phyloP scores from a whole-genome alignment of 1,140 invertebrate species.

The Hesperophylax magnus region DNA sequence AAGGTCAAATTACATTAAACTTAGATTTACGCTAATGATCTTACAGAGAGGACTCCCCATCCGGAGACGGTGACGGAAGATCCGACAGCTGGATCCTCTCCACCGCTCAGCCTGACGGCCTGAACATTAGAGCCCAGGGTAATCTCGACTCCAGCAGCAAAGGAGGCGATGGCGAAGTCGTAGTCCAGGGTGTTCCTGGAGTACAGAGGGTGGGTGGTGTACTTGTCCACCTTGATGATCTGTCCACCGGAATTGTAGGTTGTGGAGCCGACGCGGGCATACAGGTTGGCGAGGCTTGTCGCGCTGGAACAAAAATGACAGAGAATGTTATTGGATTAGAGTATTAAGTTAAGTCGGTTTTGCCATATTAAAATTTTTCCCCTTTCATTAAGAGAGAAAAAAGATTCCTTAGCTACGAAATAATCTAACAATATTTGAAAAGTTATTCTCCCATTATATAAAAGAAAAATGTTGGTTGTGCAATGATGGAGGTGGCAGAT shows the following conservation, averaged over 20 bases:
- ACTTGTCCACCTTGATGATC: constrained; percentile 56
- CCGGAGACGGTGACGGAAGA: constrained; percentile 48
- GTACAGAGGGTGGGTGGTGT: constrained; percentile 62
- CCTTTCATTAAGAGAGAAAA: too few species aligned
- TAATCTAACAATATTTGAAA: too few species aligned
- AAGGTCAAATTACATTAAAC: too few species aligned
- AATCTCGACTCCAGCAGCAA: constrained; percentile 25
- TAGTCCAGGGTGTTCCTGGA: constrained; percentile 62
- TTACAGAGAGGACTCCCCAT: constrained; percentile 47
- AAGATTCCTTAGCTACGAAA: too few species aligned
- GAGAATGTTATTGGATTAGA: too few species aligned
- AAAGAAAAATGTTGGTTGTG: too few species aligned
- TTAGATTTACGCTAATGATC: background rate
- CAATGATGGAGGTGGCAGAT: too few species aligned
- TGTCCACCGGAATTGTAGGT: constrained; percentile 55
- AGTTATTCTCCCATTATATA: too few species aligned
- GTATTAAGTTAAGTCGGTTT: too few species aligned
- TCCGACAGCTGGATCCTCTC: constrained; percentile 28
- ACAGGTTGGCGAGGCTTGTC: background rate
- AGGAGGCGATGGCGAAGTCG: constrained; percentile 66
- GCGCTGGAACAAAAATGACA: background rate
- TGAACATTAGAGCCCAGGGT: constrained; percentile 39
- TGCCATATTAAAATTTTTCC: too few species aligned
- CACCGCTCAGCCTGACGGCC: constrained; percentile 23
- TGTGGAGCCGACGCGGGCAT: constrained; percentile 50